Evolutionary conservation across 2,797 vertebrate genomes (phyloP).

Genomic region (Periparus ater): DNA sequence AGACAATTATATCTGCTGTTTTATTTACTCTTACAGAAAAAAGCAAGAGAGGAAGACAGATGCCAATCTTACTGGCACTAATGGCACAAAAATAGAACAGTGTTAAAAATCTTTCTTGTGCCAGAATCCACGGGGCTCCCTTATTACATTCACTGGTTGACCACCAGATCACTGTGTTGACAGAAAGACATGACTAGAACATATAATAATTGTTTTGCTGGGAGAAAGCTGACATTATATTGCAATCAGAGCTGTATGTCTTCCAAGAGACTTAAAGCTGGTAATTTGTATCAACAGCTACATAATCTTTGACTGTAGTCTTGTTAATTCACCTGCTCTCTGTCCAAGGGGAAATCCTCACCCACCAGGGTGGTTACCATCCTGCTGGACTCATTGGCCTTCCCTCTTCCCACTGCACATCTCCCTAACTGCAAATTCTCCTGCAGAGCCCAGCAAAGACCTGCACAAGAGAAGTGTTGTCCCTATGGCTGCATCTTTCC

Average conservation of each 20-base stretch:
- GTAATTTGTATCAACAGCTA: background rate
- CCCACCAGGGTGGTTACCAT: background rate
- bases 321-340: background rate
- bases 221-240: background rate
- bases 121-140: background rate
- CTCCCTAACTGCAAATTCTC: background rate
- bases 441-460: background rate
- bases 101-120: background rate
- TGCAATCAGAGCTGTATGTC: background rate
- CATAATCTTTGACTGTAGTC: background rate
- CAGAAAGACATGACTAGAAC: background rate
- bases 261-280: background rate
- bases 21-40: background rate
- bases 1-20: accelerated
- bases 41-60: background rate
- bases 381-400: background rate
- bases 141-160: background rate
- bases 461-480: background rate
- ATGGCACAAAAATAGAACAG: background rate
- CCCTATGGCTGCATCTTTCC: background rate
- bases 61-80: background rate
- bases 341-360: background rate
- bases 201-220: background rate
- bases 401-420: background rate
- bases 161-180: background rate